Percentiles rank a stretch among this genome's conserved stretches.
phyloP scores from a whole-genome alignment of 2,797 vertebrate species.

The Cuniculus paca region DNA sequence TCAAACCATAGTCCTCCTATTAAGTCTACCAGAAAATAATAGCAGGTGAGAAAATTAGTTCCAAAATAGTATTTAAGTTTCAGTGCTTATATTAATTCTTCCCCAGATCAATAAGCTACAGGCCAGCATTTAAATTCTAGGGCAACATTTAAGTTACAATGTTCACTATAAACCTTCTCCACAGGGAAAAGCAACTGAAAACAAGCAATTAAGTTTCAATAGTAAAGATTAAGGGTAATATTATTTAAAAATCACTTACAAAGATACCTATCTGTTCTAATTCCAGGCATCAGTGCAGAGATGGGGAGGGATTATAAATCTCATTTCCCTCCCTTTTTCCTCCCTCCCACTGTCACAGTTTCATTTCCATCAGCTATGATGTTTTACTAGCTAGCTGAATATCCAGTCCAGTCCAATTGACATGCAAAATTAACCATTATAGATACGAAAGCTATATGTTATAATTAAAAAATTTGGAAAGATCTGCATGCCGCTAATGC shows the following conservation, averaged over 20 bases:
- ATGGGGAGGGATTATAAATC: not conserved
- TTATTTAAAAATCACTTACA: not conserved
- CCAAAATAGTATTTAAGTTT: not conserved
- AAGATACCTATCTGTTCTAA: not conserved
- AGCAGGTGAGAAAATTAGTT: not conserved
- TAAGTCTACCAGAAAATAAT: not conserved
- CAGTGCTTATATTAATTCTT: not conserved
- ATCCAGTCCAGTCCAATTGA: not conserved
- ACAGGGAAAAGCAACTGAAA: not conserved
- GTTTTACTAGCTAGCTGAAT: not conserved
- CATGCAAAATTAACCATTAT: not conserved
- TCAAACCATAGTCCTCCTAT: not conserved
- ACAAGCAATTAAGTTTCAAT: not conserved
- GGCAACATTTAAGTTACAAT: not conserved
- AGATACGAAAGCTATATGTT: not conserved
- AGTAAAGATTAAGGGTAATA: not conserved
- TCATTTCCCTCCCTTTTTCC: not conserved
- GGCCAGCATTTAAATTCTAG: not conserved
- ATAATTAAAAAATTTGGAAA: not conserved
- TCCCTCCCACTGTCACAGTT: not conserved
- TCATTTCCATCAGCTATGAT: not conserved
- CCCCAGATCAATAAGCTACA: not conserved
- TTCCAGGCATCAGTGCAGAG: not conserved
- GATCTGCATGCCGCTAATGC: not conserved
- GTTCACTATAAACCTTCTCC: not conserved